These are phyloP conservation scores for Sericinus montela DNA, from an alignment of 2,888 invertebrate species.

Conservation along the genomic window DNA sequence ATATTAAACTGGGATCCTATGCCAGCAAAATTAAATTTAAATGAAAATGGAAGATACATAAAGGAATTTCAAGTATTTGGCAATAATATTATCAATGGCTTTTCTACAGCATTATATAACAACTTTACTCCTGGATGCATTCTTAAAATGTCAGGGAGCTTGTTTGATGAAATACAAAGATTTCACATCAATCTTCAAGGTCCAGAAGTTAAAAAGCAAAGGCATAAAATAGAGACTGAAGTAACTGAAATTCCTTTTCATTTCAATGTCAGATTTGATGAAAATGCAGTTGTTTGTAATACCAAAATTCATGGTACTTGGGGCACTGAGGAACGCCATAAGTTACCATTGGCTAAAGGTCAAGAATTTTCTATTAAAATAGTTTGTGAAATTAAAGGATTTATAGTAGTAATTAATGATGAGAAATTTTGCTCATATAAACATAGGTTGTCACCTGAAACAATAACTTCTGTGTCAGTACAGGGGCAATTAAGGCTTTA, in stretches of 20 bases:
- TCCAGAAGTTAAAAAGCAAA: conserved; percentile 81
- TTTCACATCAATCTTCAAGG: conserved; percentile 85
- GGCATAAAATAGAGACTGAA: conserved; percentile 83
- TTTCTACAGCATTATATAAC: conserved; percentile 82
- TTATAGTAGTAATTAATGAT: conserved; percentile 84
- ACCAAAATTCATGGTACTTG: conserved; percentile 88
- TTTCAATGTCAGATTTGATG: conserved; percentile 89
- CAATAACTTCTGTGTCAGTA: conserved; percentile 85
- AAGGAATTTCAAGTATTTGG: conserved; percentile 86
- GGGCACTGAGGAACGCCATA: conserved; percentile 87
- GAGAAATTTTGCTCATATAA: conserved; percentile 84
- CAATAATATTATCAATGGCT: conserved; percentile 81
- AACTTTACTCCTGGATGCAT: conserved; percentile 86
- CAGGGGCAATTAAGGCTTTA: conserved; percentile 87
- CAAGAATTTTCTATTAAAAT: conserved; percentile 86
- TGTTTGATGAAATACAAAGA: conserved; percentile 86
- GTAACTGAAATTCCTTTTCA: conserved; percentile 87
- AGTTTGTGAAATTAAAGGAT: conserved; percentile 81
- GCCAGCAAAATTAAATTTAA: conserved; percentile 78
- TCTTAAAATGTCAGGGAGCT: conserved; percentile 84
- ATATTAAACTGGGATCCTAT: conserved; percentile 88
- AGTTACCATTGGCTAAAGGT: conserved; percentile 83
- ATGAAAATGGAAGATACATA: conserved; percentile 71
- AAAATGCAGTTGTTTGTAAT: conserved; percentile 86
- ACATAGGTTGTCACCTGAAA: conserved; percentile 86